phyloP scores from a whole-genome alignment of 1,140 invertebrate genomes.

The Gyrodactylus salaris region DNA sequence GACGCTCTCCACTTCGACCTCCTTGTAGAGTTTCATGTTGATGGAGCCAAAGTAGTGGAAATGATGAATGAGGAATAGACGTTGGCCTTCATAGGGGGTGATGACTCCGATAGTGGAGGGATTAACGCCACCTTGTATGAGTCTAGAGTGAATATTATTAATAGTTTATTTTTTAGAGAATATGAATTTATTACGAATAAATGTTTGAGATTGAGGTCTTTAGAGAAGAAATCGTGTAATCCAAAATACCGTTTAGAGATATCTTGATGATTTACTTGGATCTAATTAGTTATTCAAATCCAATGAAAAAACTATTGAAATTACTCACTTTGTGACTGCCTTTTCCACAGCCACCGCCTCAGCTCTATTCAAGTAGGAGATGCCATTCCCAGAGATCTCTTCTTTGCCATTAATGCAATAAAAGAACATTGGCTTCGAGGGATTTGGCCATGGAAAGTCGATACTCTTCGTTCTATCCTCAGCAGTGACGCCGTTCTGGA shows the following conservation, averaged over 20 bases:
- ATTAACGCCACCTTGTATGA: slow-evolving; percentile 63
- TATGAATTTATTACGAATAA: background rate
- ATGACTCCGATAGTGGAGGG: slow-evolving; percentile 98
- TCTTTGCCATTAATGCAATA: slow-evolving; percentile 82
- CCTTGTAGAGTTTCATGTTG: slow-evolving; percentile 78
- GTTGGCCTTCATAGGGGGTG: slow-evolving; percentile 87
- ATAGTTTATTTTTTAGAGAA: background rate
- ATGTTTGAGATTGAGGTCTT: background rate
- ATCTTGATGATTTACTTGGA: background rate
- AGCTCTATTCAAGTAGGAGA: slow-evolving; percentile 74
- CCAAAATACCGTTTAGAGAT: background rate
- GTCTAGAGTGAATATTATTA: slow-evolving; percentile 39
- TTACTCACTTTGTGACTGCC: slow-evolving; percentile 25
- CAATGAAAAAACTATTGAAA: background rate
- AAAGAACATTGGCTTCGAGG: slow-evolving; percentile 92
- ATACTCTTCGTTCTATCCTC: slow-evolving; percentile 30
- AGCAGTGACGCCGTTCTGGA: slow-evolving; percentile 88
- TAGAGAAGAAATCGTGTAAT: background rate
- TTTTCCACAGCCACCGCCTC: slow-evolving; percentile 96
- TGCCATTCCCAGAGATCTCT: slow-evolving; percentile 86
- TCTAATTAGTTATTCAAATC: background rate
- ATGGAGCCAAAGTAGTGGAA: slow-evolving; percentile 94
- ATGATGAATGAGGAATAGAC: slow-evolving; percentile 82
- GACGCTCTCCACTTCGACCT: slow-evolving; percentile 93
- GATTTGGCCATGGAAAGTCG: slow-evolving; percentile 84